Conservation (phyloP, 2,113 vertebrate species). For the Carassius gibelio region DNA sequence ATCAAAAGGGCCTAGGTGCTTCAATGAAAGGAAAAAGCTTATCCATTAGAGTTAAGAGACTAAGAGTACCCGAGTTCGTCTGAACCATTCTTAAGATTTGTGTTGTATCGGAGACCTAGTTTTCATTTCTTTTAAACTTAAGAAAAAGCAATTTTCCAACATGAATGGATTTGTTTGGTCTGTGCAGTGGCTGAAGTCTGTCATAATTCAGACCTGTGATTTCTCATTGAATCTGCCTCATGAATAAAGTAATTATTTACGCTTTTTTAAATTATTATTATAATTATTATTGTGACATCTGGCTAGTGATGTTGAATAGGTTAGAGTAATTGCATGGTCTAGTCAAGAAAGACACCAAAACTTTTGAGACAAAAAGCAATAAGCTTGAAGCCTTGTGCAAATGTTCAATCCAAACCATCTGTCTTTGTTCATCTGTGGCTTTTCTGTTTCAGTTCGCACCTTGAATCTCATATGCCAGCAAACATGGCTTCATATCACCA, state of each 20-base stretch:
- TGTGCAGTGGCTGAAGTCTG: slow-evolving; percentile 18
- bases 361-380: background rate
- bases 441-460: background rate
- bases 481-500: slow-evolving; percentile 7
- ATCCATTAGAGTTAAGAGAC: slow-evolving; percentile 50
- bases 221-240: slow-evolving; percentile 11
- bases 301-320: slow-evolving; percentile 31
- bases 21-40: slow-evolving; percentile 33
- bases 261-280: background rate
- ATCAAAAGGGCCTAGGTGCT: slow-evolving; percentile 44
- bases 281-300: slow-evolving; percentile 13
- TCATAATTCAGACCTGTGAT: slow-evolving; percentile 39
- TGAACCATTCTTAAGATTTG: slow-evolving; percentile 36
- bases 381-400: slow-evolving; percentile 1
- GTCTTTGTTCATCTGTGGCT: background rate
- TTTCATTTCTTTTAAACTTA: slow-evolving; percentile 30
- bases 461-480: background rate
- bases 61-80: slow-evolving; percentile 9
- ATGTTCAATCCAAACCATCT: background rate
- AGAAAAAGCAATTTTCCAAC: slow-evolving; percentile 44
- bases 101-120: slow-evolving; percentile 29
- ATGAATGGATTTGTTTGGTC: slow-evolving; percentile 40
- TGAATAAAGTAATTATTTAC: slow-evolving; percentile 26
- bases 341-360: background rate
- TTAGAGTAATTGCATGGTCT: background rate